Base-by-base conservation (phyloP, 1,140 invertebrate species). In the Delia radicum region DNA sequence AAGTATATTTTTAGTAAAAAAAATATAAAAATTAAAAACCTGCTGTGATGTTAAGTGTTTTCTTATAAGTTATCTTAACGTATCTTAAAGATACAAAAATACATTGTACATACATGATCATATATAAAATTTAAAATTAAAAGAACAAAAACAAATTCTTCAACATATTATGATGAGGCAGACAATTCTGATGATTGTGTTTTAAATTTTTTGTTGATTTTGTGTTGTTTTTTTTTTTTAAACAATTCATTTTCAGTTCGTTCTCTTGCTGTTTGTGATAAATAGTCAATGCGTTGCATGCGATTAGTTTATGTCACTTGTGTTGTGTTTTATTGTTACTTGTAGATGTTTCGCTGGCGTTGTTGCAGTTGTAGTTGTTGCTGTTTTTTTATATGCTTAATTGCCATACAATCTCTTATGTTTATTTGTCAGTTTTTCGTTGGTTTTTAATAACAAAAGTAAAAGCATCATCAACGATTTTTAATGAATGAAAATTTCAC, bases 401-500 rank as follows among this genome's bases (percentile, higher is more conserved):
- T 67, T 67, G 63, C 63, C 63, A 67, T 67, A 67, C 63, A 28
- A 67, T 31, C n/a, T 24, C n/a, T 31, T 29, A 18, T 28, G 29
- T 31, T 31, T 67, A 13, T 67, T 67, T n/a, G 63, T 13, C 28
- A 13, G 13, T 10, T n/a, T n/a, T n/a, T n/a, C n/a, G n/a, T n/a
- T n/a, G n/a, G n/a, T n/a, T 37, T 37, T 7, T n/a, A 18, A 21
- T 0, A 55, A 21, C n/a, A 21, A 55, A 55, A 55, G 48, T 55
- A 55, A 55, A 55, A 55, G n/a, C n/a, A 67, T 29, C n/a, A 67
- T 18, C 15, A 24, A 37, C 3, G 2, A 33, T 21, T n/a, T 69
- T 69, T 69, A 69, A 69, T 69, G 65, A 69, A 69, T 69, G 65
- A 69, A 69, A 37, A 21, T 69, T 69, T 33, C 31, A 69, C 63